Conservation (phyloP, 2,888 invertebrate genomes). For the Leptinotarsa peninsularis region DNA sequence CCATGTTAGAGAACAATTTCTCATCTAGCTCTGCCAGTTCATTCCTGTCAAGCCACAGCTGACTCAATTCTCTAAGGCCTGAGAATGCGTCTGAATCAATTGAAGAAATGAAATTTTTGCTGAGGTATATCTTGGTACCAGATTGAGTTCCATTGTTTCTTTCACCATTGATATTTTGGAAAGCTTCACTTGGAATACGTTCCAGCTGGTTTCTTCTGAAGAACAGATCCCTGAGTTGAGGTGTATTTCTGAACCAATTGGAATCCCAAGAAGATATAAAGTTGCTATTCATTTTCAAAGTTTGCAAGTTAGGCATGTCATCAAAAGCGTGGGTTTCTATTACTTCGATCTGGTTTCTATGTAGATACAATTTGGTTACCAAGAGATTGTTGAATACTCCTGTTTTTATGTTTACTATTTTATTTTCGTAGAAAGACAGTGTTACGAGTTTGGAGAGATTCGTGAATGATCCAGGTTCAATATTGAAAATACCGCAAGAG, state of each 20-base stretch:
- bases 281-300: constrained; percentile 59
- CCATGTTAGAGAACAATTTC: constrained; percentile 45
- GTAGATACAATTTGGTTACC: constrained; percentile 43
- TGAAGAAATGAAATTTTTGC: constrained; percentile 52
- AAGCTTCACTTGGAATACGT: constrained; percentile 56
- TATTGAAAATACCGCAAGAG: constrained; percentile 40
- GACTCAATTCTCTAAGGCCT: constrained; percentile 47
- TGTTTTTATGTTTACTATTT: constrained; percentile 42
- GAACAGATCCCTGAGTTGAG: constrained; percentile 54
- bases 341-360: constrained; percentile 48
- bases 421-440: constrained; percentile 49
- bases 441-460: constrained; percentile 45
- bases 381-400: constrained; percentile 50
- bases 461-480: constrained; percentile 46
- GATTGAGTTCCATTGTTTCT: constrained; percentile 35
- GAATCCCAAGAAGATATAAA: constrained; percentile 55
- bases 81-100: constrained; percentile 48
- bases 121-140: constrained; percentile 51
- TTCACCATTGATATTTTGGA: constrained; percentile 55
- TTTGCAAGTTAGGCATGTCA: constrained; percentile 53
- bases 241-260: constrained; percentile 60
- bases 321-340: constrained; percentile 52
- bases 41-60: constrained; percentile 55
- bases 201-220: constrained; percentile 57
- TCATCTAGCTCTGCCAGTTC: constrained; percentile 45